These are phyloP conservation scores for Chiridota heheva DNA, from an alignment of 35 echinoderm and acorn worm species.

Conservation along the genomic window DNA sequence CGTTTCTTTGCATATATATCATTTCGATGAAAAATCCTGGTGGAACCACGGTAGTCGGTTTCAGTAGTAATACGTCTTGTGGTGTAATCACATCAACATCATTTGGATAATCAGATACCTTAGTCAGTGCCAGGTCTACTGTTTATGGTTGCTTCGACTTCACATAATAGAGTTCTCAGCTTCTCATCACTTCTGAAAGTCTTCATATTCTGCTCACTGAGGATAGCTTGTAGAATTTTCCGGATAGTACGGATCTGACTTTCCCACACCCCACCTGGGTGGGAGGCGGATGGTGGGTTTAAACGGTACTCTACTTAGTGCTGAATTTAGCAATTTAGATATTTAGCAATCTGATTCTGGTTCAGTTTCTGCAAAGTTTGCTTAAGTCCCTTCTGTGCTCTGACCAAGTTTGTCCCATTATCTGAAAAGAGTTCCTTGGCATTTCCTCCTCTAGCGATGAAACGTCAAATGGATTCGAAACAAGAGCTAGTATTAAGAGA, in stretches of 20 bases:
- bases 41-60: background rate
- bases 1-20: no score
- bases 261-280: conserved; percentile 58
- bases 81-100: conserved; percentile 1
- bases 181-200: conserved; percentile 26
- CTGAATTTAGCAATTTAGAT: no score
- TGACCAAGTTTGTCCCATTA: conserved; percentile 54
- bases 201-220: conserved; percentile 28
- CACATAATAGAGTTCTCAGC: conserved; percentile 12
- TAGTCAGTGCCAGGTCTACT: conserved; percentile 25
- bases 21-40: background rate
- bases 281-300: conserved; percentile 36
- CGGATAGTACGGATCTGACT: conserved; percentile 38
- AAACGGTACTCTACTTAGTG: conserved; percentile 22
- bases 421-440: conserved; percentile 43
- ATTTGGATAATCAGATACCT: conserved; percentile 6
- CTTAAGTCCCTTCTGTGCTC: conserved; percentile 25
- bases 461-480: conserved; percentile 44
- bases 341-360: no score
- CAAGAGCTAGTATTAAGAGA: conserved; percentile 45
- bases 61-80: background rate
- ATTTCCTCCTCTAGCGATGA: conserved; percentile 18
- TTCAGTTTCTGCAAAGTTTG: background rate
- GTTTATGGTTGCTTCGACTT: conserved; percentile 32
- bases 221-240: conserved; percentile 18